Base-by-base conservation (phyloP, 2,888 invertebrate genomes). In the Tethea ocularis region DNA sequence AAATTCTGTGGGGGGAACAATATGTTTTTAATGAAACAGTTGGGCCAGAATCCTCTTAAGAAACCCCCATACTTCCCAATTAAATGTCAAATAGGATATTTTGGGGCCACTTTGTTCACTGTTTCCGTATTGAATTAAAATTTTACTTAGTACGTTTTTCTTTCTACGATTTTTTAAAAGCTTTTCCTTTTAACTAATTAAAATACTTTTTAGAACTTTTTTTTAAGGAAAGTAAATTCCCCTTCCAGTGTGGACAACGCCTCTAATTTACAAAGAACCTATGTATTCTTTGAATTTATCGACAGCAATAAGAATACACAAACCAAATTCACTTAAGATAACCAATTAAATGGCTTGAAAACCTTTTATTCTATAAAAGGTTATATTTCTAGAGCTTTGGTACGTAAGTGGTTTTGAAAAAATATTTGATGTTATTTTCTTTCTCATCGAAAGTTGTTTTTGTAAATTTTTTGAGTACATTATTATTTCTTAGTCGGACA, bases 21-120 rank as follows among this genome's bases (percentile, higher is more conserved):
- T 81, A 79, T 72, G 75, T 63, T 73, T 78, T 73, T 82, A 82
- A 82, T 84, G 78, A 81, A 84, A 79, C 71, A 62, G 68, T 33
- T 36, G 11, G 66, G 64, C 69, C 69, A 69, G 71, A 62, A 57
- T 60, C 62, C 67, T 68, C 67, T 70, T 66, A 66, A 74, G 73
- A 66, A 69, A 71, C 74, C 69, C n/a, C 72, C 70, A 61, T 72
- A 69, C 73, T 67, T 77, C 74, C 75, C 83, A 83, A 83, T 84
- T 77, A 77, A 63, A 61, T 59, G 52, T 59, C 36, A 59, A 58
- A 36, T 36, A 33, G 59, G 61, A 62, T 54, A 58, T 64, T 58
- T 59, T 57, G 55, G 33, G 2, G 52, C 57, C 57, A 33, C 54
- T 33, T 54, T 20, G 33, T 55, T 20, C 51, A 6, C 33, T 58